phyloP scores from a whole-genome alignment of 2,888 invertebrate species.

The Caprella mutica region DNA sequence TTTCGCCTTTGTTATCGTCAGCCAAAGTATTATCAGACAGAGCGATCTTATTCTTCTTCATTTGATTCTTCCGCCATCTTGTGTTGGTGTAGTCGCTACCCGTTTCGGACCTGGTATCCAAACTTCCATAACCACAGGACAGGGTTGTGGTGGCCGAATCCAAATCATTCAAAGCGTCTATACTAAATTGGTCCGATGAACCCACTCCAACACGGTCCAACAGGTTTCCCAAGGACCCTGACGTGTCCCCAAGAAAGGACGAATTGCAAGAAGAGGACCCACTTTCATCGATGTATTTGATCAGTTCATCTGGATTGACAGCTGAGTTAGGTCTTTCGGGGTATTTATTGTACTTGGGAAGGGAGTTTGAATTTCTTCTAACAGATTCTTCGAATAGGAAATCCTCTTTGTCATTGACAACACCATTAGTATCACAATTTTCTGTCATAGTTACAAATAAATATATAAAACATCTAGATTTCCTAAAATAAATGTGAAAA shows the following conservation, averaged over 20 bases:
- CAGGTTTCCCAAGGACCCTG: conserved; percentile 24
- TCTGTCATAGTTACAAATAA: too few relatives aligned
- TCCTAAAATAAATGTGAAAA: too few relatives aligned
- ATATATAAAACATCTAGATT: too few relatives aligned
- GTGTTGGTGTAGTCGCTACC: conserved; percentile 2
- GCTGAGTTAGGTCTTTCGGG: too few relatives aligned
- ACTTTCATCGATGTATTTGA: conserved; percentile 32
- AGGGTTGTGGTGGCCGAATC: too few relatives aligned
- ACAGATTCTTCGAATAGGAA: too few relatives aligned
- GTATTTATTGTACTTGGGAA: too few relatives aligned
- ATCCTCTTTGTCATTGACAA: too few relatives aligned
- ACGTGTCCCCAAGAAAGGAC: conserved; percentile 17
- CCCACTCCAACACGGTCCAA: conserved; percentile 28
- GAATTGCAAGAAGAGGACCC: conserved; percentile 30
- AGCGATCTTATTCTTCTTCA: background rate
- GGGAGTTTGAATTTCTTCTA: too few relatives aligned
- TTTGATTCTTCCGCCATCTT: background rate
- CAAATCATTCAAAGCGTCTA: conserved; percentile 29
- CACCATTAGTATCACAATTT: too few relatives aligned
- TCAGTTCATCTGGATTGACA: conserved; percentile 9
- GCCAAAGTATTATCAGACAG: background rate
- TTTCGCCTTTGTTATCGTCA: background rate
- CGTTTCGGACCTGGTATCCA: conserved; percentile 23
- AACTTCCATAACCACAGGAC: conserved; percentile 28
- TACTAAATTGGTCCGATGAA: conserved; percentile 32